These are phyloP conservation scores for Synanceia verrucosa DNA, from an alignment of 2,797 vertebrate genomes.

Conservation along the genomic window DNA sequence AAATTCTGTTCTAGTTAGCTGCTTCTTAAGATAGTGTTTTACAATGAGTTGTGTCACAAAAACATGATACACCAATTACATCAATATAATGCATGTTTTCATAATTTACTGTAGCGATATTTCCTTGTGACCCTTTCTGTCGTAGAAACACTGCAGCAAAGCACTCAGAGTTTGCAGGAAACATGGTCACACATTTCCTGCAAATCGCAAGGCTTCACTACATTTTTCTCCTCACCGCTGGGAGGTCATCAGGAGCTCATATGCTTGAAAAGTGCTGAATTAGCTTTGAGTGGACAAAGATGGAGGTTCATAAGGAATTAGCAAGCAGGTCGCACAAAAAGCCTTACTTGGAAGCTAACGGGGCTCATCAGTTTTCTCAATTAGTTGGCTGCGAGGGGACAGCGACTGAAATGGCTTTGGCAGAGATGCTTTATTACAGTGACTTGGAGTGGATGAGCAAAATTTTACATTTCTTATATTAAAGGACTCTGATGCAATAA, in stretches of 20 bases:
- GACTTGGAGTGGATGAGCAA: conserved; percentile 17
- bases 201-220: conserved; percentile 13
- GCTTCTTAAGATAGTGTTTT: neutral
- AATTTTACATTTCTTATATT: conserved; percentile 22
- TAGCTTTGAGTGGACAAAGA: conserved; percentile 53
- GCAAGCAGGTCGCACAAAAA: conserved; percentile 58
- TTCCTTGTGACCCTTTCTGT: neutral
- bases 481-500: conserved; percentile 20
- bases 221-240: conserved; percentile 35
- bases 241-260: conserved; percentile 53
- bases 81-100: neutral
- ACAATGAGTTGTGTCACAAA: neutral
- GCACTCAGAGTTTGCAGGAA: neutral
- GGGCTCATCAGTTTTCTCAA: conserved; percentile 58
- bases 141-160: conserved; percentile 5
- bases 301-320: conserved; percentile 55
- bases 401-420: conserved; percentile 32
- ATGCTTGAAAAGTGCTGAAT: conserved; percentile 57
- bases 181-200: conserved; percentile 9
- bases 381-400: conserved; percentile 52
- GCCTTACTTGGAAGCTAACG: conserved; percentile 48
- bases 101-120: neutral
- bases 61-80: neutral
- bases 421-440: conserved; percentile 46
- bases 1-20: neutral